A percentile compares a stretch with the other conserved stretches of the same genome.
Evolutionary conservation across 2,888 invertebrate genomes (phyloP).

Genomic region (Plebejus melissa): DNA sequence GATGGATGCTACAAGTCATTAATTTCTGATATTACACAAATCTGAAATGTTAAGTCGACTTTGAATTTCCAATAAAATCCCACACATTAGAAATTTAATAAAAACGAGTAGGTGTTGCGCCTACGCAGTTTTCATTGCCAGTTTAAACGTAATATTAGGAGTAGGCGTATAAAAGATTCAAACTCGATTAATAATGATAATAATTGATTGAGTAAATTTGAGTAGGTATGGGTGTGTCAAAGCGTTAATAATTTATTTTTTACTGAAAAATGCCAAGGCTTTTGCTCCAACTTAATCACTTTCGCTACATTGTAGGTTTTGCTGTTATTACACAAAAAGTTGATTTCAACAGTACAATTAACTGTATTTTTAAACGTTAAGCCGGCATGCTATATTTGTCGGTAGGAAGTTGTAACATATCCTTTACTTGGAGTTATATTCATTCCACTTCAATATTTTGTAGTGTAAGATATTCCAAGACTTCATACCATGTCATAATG

Average conservation of each 20-base stretch:
- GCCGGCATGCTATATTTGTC: slow-evolving; percentile 11
- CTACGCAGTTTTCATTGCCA: background rate
- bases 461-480: background rate
- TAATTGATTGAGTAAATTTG: background rate
- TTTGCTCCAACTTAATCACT: too few relatives aligned
- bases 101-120: slow-evolving; percentile 12
- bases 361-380: slow-evolving; percentile 13
- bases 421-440: background rate
- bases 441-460: background rate
- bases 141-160: background rate
- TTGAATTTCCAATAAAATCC: background rate
- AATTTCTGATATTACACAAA: background rate
- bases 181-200: background rate
- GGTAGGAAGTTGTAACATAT: slow-evolving; percentile 16
- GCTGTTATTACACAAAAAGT: too few relatives aligned
- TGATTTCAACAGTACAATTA: background rate
- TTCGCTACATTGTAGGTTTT: too few relatives aligned
- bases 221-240: background rate
- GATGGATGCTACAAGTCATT: too few relatives aligned
- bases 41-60: background rate
- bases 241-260: background rate
- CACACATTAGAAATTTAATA: slow-evolving; percentile 1
- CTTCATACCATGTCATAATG: background rate
- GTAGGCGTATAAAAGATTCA: background rate
- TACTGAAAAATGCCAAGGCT: background rate